These are phyloP conservation scores for Eidolon dupreanum DNA, from an alignment of 2,797 vertebrate genomes.

Conservation along the genomic window DNA sequence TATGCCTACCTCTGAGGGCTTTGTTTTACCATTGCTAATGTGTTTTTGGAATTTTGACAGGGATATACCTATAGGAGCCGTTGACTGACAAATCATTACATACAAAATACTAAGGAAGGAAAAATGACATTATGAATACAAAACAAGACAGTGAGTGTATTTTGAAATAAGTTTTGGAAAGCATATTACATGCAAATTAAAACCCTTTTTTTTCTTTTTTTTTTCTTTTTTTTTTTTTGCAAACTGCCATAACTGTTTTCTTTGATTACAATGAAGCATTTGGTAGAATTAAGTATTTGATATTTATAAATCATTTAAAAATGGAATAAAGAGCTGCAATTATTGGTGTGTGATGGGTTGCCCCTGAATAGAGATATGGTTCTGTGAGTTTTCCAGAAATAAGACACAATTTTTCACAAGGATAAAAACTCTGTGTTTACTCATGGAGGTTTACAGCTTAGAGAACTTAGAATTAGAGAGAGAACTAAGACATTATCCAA, in stretches of 20 bases:
- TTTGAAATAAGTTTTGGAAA: constrained; percentile 62
- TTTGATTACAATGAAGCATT: constrained; percentile 11
- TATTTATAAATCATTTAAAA: constrained; percentile 54
- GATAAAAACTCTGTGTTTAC: background rate
- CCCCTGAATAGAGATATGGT: background rate
- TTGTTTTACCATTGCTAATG: constrained; percentile 52
- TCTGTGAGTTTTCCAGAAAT: constrained; percentile 19
- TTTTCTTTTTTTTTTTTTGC: constrained; percentile 36
- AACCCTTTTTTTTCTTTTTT: background rate
- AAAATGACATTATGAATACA: constrained; percentile 35
- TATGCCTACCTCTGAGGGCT: constrained; percentile 41
- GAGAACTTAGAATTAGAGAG: background rate
- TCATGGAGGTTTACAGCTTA: background rate
- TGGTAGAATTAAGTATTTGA: constrained; percentile 41
- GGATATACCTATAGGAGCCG: background rate
- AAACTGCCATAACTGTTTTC: constrained; percentile 8
- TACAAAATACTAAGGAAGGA: constrained; percentile 10
- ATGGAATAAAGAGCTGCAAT: background rate
- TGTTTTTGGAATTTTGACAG: constrained; percentile 60
- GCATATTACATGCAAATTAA: constrained; percentile 48
- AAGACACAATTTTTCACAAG: background rate
- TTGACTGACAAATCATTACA: constrained; percentile 43
- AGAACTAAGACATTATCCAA: background rate
- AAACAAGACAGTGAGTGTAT: constrained; percentile 18
- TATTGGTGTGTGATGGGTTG: background rate